Percentiles rank a stretch among this genome's conserved stretches.
Evolutionary conservation across 2,113 vertebrate species (phyloP).

Genomic region (Varanus salvator): DNA sequence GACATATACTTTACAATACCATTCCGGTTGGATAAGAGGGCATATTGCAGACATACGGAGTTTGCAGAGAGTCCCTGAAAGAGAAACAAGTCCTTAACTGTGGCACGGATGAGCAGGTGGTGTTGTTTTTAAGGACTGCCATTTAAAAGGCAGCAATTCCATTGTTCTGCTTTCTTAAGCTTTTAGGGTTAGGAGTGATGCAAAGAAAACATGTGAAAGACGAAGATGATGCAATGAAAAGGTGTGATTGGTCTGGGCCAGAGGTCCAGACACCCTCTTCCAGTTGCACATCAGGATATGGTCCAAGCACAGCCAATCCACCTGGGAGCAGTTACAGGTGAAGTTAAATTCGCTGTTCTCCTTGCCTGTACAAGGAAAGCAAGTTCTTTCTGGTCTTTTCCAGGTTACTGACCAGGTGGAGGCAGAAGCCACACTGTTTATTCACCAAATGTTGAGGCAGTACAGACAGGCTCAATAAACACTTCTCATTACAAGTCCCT

Average conservation of each 20-base stretch:
- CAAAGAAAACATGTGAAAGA: not conserved
- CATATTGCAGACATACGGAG: too few relatives aligned
- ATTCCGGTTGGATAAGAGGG: too few relatives aligned
- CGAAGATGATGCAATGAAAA: not conserved
- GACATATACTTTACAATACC: too few relatives aligned
- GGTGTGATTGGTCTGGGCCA: not conserved
- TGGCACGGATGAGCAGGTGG: not conserved
- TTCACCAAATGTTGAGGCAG: not conserved
- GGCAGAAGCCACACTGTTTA: not conserved
- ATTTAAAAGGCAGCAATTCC: not conserved
- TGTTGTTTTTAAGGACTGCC: not conserved
- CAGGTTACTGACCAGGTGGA: not conserved
- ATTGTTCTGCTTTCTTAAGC: not conserved
- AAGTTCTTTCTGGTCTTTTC: not conserved
- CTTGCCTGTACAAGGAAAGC: not conserved
- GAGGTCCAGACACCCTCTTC: not conserved
- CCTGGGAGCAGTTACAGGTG: not conserved
- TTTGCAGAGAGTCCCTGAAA: too few relatives aligned
- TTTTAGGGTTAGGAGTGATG: not conserved
- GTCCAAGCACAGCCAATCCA: not conserved
- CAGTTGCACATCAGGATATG: too few relatives aligned
- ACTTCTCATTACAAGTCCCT: constrained; percentile 24
- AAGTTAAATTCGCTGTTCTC: not conserved
- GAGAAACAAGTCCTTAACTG: too few relatives aligned
- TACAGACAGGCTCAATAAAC: constrained; percentile 22